Conservation (phyloP, 2,113 vertebrate species). For the Pelusios castaneus region DNA sequence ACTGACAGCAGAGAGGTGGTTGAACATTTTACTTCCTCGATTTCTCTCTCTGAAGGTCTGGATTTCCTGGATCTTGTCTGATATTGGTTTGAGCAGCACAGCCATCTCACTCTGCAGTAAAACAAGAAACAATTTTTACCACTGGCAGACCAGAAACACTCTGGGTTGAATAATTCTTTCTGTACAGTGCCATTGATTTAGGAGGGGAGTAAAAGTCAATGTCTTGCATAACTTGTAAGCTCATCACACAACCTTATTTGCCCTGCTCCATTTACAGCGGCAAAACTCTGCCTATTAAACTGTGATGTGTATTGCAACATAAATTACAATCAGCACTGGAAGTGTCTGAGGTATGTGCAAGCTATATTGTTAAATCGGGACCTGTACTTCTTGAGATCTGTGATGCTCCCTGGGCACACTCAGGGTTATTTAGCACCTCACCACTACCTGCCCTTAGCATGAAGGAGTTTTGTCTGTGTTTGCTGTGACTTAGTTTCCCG, state of each 20-base stretch:
- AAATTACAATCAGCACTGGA: not conserved
- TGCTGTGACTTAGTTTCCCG: not conserved
- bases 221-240: not conserved
- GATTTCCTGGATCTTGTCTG: conserved; percentile 94
- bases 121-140: not conserved
- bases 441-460: not conserved
- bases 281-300: not conserved
- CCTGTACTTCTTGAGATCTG: not conserved
- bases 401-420: not conserved
- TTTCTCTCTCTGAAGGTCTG: conserved; percentile 94
- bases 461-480: too few species aligned
- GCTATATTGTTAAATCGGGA: not conserved
- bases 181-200: not conserved
- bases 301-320: not conserved
- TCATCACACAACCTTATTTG: not conserved
- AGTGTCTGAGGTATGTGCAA: not conserved
- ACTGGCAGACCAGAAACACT: not conserved
- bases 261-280: not conserved
- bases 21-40: conserved; percentile 92
- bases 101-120: conserved; percentile 82
- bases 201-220: not conserved
- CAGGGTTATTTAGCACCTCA: not conserved
- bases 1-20: conserved; percentile 95
- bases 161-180: not conserved
- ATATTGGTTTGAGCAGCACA: conserved; percentile 91